These are phyloP conservation scores for Helogale parvula DNA, from an alignment of 2,113 vertebrate genomes.

Conservation along the genomic window DNA sequence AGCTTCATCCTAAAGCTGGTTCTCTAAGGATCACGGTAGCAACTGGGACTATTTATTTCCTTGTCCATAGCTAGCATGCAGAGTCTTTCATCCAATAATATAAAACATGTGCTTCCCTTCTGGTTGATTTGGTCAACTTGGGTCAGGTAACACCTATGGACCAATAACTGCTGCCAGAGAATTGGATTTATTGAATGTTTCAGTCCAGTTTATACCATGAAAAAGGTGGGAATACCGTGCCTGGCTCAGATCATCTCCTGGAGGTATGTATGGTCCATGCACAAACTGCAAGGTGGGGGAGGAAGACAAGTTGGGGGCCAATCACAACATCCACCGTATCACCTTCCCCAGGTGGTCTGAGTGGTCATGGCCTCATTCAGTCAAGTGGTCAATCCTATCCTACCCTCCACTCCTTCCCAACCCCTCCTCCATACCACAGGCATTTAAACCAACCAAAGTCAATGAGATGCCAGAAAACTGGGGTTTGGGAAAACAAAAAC, in stretches of 20 bases:
- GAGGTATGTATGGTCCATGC: neutral
- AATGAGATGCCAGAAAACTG: neutral
- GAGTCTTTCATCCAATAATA: neutral
- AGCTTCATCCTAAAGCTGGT: neutral
- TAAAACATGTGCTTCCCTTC: neutral
- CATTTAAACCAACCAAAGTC: slow-evolving; percentile 1
- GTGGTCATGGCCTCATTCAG: neutral
- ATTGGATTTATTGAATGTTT: neutral
- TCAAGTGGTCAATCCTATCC: neutral
- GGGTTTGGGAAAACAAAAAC: neutral
- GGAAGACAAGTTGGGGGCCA: neutral
- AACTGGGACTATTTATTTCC: neutral
- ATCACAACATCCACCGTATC: neutral
- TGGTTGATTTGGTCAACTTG: neutral
- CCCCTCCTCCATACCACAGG: neutral
- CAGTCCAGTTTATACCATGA: neutral
- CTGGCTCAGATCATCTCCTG: neutral
- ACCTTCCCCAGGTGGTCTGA: no score
- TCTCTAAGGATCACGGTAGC: neutral
- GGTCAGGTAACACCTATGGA: neutral
- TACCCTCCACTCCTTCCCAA: neutral
- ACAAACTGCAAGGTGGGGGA: neutral
- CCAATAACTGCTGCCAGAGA: neutral
- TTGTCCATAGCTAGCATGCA: neutral
- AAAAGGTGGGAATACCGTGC: neutral